Base-by-base conservation (phyloP, 1,140 invertebrate species). In the Eriosoma lanigerum region DNA sequence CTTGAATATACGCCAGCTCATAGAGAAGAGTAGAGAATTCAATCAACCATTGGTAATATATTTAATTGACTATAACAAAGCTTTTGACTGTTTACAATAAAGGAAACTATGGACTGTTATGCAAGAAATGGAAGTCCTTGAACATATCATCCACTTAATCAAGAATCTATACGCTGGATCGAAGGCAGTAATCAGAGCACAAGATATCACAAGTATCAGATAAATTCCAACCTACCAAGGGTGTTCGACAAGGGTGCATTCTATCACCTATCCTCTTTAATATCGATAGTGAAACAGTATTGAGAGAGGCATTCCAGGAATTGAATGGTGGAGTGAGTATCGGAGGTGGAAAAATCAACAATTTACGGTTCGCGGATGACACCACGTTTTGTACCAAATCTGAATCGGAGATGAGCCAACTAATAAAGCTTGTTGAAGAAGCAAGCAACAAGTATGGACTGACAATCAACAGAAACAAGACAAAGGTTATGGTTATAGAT, bases 191-290 rank as follows among this genome's bases (percentile, higher is more conserved):
- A 38, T 38, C 32, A 38, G 32, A 38, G 32, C 32, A 38, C 32
- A 38, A 38, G 32, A 38, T 38, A 8, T 8, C n/a, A n/a, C n/a
- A n/a, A 38, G 32, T 38, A 38, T 38, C 32, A 38, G 32, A 38
- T 38, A 3, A 38, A 38, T 62, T 62, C 29, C 58, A 62, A 62
- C 58, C 58, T 62, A 62, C 58, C 58, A 62, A 62, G n/a, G 24
- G 58, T 52, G 50, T 19, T 52, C 19, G 6, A 52, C 50, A n/a
- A 38, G 85, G 85, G 58, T 85, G 84, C 60, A 81, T 84, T 26
- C 44, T 84, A 70, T 84, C 83, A 48, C 84, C 84, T 21, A 81
- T 85, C 12, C 83, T 86, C n/a, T 85, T 86, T 76, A 80, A 84
- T 38, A 38, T 38, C 32, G 13, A 85, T 80, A 75, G 76, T 29